Evolutionary conservation across 2,797 vertebrate genomes (phyloP).

Genomic region (Dryobates pubescens): DNA sequence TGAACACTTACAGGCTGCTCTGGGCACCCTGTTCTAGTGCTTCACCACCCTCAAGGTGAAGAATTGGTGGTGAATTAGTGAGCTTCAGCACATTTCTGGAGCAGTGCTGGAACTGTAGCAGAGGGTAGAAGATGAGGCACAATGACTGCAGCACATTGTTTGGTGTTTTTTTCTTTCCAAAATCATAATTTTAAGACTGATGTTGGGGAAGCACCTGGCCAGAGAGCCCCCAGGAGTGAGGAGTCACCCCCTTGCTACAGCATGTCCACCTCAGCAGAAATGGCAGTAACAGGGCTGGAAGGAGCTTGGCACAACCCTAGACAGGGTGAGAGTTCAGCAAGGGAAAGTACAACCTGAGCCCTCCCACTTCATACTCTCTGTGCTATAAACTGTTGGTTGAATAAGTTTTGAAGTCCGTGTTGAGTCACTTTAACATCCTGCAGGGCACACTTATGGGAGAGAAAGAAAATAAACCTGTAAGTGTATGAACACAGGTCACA

Average conservation of each 20-base stretch:
- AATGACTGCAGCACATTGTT: background rate
- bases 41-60: background rate
- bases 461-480: background rate
- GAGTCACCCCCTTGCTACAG: accelerated
- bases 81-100: background rate
- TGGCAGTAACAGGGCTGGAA: background rate
- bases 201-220: background rate
- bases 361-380: background rate
- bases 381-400: accelerated
- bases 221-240: background rate
- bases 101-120: accelerated
- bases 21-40: no score
- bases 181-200: accelerated
- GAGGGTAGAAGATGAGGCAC: background rate
- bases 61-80: background rate
- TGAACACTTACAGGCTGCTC: background rate
- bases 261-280: background rate
- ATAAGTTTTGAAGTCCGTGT: background rate
- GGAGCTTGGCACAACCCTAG: background rate
- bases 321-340: background rate
- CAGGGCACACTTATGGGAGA: background rate
- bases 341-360: background rate
- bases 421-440: background rate
- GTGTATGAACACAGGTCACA: no score
- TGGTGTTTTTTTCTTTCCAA: no score